Evolutionary conservation across 2,113 vertebrate genomes (phyloP).

Genomic region (Casuarius casuarius): DNA sequence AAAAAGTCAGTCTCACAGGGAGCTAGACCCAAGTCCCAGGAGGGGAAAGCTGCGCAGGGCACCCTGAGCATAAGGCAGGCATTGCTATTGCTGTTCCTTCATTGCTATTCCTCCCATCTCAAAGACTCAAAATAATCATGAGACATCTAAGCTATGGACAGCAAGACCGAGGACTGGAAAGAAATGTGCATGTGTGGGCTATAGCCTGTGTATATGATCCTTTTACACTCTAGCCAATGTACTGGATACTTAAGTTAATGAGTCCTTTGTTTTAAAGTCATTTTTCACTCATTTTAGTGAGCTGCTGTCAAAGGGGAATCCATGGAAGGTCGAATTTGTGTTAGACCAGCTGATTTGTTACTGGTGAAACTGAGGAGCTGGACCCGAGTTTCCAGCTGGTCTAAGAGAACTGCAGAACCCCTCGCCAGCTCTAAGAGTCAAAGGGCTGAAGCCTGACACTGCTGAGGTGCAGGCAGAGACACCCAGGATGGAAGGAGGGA

Average conservation of each 20-base stretch:
- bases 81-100: neutral
- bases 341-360: neutral
- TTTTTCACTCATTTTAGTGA: slow-evolving; percentile 8
- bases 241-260: neutral
- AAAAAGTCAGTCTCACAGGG: neutral
- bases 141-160: slow-evolving; percentile 37
- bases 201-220: neutral
- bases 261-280: neutral
- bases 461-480: neutral
- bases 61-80: neutral
- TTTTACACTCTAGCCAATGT: neutral
- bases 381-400: neutral
- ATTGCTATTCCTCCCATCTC: neutral
- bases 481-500: neutral
- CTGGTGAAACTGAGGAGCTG: neutral
- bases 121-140: neutral
- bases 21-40: neutral
- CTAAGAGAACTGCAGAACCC: neutral
- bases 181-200: neutral
- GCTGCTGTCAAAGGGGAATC: neutral
- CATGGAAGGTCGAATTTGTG: neutral
- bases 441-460: neutral
- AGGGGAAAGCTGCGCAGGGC: neutral
- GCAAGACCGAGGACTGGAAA: slow-evolving; percentile 28
- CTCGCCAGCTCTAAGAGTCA: neutral